These are phyloP conservation scores for honey bee (Apis mellifera) DNA, from an alignment of 1,140 invertebrate species.

Conservation along the genomic window DNA sequence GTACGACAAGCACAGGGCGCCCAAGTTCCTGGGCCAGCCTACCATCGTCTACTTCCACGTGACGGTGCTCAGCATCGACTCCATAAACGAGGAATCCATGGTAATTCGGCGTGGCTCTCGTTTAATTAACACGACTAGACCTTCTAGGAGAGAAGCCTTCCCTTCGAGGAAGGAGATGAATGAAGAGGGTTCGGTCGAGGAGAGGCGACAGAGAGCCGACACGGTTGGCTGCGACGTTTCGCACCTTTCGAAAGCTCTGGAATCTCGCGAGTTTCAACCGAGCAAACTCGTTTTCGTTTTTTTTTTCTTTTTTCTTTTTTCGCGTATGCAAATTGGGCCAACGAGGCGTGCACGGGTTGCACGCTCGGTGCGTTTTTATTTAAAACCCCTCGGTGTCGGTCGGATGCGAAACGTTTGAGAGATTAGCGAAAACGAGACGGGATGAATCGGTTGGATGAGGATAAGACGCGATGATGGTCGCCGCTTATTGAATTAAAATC, in stretches of 20 bases:
- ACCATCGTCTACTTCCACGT: constrained; percentile 95
- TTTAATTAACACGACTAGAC: constrained; percentile 29
- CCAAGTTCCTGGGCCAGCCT: constrained; percentile 91
- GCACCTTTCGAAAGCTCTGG: not conserved
- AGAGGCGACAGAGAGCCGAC: not conserved
- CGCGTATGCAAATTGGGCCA: constrained; percentile 15
- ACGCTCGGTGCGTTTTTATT: not conserved
- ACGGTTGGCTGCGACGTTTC: not conserved
- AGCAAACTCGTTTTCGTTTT: no score
- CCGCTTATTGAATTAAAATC: not conserved
- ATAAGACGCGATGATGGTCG: not conserved
- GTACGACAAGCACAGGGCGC: constrained; percentile 94
- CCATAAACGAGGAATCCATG: constrained; percentile 96
- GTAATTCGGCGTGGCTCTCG: constrained; percentile 79
- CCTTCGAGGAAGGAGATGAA: not conserved
- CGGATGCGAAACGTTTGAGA: not conserved
- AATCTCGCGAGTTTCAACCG: not conserved
- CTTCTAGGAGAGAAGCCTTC: not conserved
- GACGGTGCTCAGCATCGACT: constrained; percentile 92
- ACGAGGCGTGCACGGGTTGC: not conserved
- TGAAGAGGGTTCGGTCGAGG: not conserved
- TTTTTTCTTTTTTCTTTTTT: not conserved
- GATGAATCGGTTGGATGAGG: not conserved
- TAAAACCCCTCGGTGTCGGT: not conserved
- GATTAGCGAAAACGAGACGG: not conserved